These are phyloP conservation scores for Kradibia gibbosae DNA, from an alignment of 1,140 invertebrate species.

Conservation along the genomic window DNA sequence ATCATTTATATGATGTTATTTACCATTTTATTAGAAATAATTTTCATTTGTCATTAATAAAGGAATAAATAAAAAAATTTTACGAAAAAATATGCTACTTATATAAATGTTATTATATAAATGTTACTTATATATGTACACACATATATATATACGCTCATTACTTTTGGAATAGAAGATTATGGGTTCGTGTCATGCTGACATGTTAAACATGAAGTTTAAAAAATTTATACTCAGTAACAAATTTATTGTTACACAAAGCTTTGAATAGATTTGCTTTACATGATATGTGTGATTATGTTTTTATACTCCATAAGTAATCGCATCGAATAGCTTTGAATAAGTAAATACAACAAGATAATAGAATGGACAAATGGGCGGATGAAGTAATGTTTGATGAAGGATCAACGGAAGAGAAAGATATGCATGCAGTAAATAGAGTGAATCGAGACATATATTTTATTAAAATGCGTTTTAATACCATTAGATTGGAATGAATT, in stretches of 20 bases:
- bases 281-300: not conserved
- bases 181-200: not conserved
- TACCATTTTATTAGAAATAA: not conserved
- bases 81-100: too few relatives aligned
- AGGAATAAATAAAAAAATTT: too few relatives aligned
- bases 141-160: too few relatives aligned
- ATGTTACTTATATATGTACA: too few relatives aligned
- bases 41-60: not conserved
- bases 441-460: constrained; percentile 40
- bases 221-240: not conserved
- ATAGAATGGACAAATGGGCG: not conserved
- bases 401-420: not conserved
- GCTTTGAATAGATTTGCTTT: not conserved
- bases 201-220: not conserved
- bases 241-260: not conserved
- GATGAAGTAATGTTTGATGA: not conserved
- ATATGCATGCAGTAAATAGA: not conserved
- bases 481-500: constrained; percentile 45
- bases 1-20: not conserved
- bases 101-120: too few relatives aligned
- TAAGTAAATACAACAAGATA: not conserved
- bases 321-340: not conserved
- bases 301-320: not conserved
- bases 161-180: not conserved
- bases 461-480: constrained; percentile 50